Evolutionary conservation across 2,888 invertebrate genomes (phyloP).

Genomic region (Epiblema foenella): DNA sequence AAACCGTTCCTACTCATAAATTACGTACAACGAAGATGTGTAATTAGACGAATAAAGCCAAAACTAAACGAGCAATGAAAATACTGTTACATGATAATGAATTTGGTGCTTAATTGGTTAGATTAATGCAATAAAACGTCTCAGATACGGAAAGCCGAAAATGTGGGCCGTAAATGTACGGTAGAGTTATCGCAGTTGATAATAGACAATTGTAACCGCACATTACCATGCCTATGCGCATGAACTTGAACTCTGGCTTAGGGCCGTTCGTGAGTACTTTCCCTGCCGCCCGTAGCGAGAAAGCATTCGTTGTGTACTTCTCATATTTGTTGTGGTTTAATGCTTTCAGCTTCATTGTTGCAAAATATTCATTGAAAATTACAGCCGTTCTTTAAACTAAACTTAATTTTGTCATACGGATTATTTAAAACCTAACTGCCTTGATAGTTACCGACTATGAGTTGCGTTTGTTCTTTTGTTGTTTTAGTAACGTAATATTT

Average conservation of each 20-base stretch:
- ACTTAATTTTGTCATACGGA: neutral
- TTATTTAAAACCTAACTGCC: neutral
- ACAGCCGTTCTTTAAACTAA: no score
- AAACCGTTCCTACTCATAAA: slow-evolving; percentile 40
- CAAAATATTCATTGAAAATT: neutral
- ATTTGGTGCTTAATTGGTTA: slow-evolving; percentile 30
- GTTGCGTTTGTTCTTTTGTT: no score
- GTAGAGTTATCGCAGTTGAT: slow-evolving; percentile 20
- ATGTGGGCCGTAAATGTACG: neutral
- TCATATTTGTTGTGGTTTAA: slow-evolving; percentile 30
- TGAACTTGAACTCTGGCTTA: slow-evolving; percentile 55
- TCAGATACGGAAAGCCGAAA: slow-evolving; percentile 27
- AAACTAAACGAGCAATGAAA: slow-evolving; percentile 41
- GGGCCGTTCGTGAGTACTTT: slow-evolving; percentile 57
- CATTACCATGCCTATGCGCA: slow-evolving; percentile 32
- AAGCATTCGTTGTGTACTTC: slow-evolving; percentile 47
- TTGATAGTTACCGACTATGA: no score
- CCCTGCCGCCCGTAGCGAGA: slow-evolving; percentile 53
- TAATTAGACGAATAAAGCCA: slow-evolving; percentile 44
- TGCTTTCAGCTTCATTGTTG: neutral
- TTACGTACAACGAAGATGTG: slow-evolving; percentile 43
- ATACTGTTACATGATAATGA: slow-evolving; percentile 32
- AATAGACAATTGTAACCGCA: slow-evolving; percentile 31
- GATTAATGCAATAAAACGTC: slow-evolving; percentile 14
- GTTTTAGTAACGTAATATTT: no score